phyloP scores from a whole-genome alignment of 2,888 invertebrate species.

The Omphaloscelis lunosa region DNA sequence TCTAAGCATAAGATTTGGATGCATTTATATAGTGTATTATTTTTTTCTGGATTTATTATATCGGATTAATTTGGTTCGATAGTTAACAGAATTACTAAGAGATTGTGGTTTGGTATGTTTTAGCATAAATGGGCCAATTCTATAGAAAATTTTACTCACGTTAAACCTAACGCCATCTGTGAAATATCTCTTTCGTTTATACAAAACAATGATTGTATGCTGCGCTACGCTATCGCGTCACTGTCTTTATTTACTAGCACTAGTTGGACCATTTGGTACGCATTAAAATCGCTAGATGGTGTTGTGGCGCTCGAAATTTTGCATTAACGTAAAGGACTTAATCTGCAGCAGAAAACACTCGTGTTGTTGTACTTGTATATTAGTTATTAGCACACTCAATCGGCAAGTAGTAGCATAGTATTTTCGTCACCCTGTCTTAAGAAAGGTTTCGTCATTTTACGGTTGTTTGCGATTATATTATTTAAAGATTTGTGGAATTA shows the following conservation, averaged over 20 bases:
- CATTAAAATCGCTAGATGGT: slow-evolving; percentile 46
- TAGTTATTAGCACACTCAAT: not conserved
- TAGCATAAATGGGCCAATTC: not conserved
- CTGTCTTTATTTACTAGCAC: not conserved
- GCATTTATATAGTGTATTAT: not conserved
- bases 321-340: not conserved
- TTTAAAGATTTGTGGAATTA: not conserved
- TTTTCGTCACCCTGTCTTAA: not conserved
- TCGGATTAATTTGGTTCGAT: not conserved
- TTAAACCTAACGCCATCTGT: slow-evolving; percentile 46
- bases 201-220: not conserved
- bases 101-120: not conserved
- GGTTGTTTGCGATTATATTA: not conserved
- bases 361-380: not conserved
- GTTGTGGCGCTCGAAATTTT: not conserved
- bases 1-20: not conserved
- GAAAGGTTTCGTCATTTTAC: too few relatives aligned
- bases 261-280: not conserved
- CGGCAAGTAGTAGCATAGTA: not conserved
- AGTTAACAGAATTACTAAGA: too few relatives aligned
- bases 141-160: not conserved
- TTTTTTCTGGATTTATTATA: not conserved
- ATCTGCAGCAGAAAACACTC: not conserved
- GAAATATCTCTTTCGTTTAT: not conserved
- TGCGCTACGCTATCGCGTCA: not conserved